Evolutionary conservation across 2,113 vertebrate species (phyloP).

Genomic region (Myotis brandtii): DNA sequence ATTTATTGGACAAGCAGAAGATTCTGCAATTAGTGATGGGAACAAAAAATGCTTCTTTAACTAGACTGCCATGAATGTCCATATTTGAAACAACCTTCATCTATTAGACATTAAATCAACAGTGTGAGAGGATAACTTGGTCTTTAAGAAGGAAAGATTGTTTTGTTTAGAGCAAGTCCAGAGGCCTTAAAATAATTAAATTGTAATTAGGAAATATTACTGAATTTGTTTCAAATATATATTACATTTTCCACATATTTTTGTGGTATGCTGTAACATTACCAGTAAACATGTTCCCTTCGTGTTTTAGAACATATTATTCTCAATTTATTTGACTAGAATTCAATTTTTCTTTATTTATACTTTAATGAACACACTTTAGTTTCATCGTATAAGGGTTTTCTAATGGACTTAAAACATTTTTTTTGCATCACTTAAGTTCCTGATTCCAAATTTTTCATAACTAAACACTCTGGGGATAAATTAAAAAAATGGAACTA

Average conservation of each 20-base stretch:
- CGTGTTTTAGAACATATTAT: neutral
- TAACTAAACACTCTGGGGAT: neutral
- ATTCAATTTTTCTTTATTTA: conserved; percentile 16
- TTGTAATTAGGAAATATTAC: conserved; percentile 17
- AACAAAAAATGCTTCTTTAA: conserved; percentile 1
- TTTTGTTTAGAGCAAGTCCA: conserved; percentile 18
- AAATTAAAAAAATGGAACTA: neutral
- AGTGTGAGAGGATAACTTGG: neutral
- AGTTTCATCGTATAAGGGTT: neutral
- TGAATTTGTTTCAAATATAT: conserved; percentile 14
- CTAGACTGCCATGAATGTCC: neutral
- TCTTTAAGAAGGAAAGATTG: conserved; percentile 24
- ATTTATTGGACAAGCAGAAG: neutral
- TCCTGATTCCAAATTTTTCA: conserved; percentile 10
- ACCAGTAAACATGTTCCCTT: neutral
- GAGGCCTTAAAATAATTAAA: neutral
- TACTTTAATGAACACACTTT: neutral
- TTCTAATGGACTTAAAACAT: conserved; percentile 1
- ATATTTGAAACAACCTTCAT: conserved; percentile 11
- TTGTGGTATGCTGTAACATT: neutral
- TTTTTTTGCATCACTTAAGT: conserved; percentile 30
- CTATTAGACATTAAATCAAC: conserved; percentile 26
- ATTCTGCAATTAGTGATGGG: neutral
- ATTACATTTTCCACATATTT: neutral
- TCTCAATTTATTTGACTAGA: conserved; percentile 35